phyloP scores from a whole-genome alignment of 2,888 invertebrate genomes.

The Ecliptopera silaceata region DNA sequence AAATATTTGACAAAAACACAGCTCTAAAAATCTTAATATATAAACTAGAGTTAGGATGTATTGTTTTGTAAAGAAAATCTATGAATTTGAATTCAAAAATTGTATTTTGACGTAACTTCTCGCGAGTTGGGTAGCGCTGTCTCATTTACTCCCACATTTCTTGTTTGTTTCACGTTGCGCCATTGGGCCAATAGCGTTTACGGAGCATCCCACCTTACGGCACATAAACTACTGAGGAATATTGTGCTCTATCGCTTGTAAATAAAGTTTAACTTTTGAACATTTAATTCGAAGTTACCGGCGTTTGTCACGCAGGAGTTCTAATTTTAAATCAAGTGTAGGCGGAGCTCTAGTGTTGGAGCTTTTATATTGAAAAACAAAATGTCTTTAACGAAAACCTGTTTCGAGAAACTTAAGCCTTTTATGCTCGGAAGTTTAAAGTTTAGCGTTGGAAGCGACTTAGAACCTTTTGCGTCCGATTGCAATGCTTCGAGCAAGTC shows the following conservation, averaged over 20 bases:
- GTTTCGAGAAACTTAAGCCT: conserved; percentile 81
- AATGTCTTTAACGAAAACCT: conserved; percentile 81
- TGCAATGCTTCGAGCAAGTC: conserved; percentile 48
- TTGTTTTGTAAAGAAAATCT: conserved; percentile 12
- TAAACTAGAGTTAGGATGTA: conserved; percentile 2
- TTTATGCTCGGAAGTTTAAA: conserved; percentile 75
- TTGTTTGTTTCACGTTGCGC: conserved; percentile 78
- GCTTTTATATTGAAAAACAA: conserved; percentile 81
- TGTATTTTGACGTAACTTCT: conserved; percentile 29
- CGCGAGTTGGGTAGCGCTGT: conserved; percentile 54
- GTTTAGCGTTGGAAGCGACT: conserved; percentile 65
- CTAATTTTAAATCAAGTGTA: conserved; percentile 83
- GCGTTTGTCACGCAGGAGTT: conserved; percentile 83
- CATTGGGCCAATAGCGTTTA: conserved; percentile 81
- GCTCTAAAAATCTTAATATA: conserved; percentile 4
- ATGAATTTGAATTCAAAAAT: background rate
- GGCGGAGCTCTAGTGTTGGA: conserved; percentile 78
- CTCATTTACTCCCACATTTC: conserved; percentile 74
- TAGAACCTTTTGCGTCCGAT: conserved; percentile 63
- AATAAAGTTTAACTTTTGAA: conserved; percentile 81
- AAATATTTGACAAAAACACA: conserved; percentile 13
- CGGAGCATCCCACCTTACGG: conserved; percentile 81
- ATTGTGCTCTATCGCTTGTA: conserved; percentile 75
- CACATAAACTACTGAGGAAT: conserved; percentile 73
- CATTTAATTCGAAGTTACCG: conserved; percentile 78